Percentiles rank a stretch among this genome's conserved stretches.
Evolutionary conservation across 2,113 vertebrate species (phyloP).

Genomic region (Nothocercus nigrocapillus): DNA sequence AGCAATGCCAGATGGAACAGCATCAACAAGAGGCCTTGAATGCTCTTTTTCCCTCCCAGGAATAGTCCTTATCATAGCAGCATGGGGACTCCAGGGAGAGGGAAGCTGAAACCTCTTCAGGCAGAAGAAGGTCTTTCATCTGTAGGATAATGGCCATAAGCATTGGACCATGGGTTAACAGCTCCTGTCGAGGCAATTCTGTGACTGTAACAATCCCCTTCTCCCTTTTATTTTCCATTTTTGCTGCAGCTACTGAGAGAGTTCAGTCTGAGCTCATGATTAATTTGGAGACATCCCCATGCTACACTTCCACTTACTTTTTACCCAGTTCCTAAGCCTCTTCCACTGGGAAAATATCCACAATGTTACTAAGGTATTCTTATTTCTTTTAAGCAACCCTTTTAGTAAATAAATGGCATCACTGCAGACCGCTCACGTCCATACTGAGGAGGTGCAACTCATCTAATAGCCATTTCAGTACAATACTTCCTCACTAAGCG

Average conservation of each 20-base stretch:
- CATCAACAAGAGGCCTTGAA: background rate
- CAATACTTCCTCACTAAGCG: background rate
- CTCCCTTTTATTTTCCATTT: background rate
- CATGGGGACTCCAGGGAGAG: rapidly evolving
- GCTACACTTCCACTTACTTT: background rate
- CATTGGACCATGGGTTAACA: background rate
- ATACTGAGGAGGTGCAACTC: slow-evolving; percentile 17
- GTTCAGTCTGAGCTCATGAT: background rate
- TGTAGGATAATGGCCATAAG: background rate
- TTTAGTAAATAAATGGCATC: background rate
- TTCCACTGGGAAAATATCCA: background rate
- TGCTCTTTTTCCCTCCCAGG: background rate
- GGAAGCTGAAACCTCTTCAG: background rate
- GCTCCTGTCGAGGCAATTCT: background rate
- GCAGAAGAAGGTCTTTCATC: background rate
- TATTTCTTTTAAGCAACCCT: background rate
- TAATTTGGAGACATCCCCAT: background rate
- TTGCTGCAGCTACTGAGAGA: background rate
- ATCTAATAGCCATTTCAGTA: background rate
- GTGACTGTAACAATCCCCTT: background rate
- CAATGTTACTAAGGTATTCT: background rate
- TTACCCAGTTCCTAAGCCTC: background rate
- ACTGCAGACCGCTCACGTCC: background rate
- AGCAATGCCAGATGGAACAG: slow-evolving; percentile 15
- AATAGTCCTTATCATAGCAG: rapidly evolving